Conservation (phyloP, 2,888 invertebrate species). For the Folsomia manolachei region DNA sequence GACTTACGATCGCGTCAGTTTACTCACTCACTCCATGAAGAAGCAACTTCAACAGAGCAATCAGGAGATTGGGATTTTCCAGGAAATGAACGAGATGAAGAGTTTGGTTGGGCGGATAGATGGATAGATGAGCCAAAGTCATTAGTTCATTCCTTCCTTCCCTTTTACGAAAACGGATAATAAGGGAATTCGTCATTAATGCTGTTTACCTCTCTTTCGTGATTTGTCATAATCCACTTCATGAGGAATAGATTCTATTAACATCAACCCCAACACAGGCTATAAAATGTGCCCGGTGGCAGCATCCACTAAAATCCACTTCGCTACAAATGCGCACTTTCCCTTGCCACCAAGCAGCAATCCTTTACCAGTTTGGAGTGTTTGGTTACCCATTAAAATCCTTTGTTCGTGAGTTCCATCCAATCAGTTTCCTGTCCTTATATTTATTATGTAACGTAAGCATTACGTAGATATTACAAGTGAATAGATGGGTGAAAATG, state of each 20-base stretch:
- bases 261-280: background rate
- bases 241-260: background rate
- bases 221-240: slow-evolving; percentile 14
- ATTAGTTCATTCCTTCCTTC: background rate
- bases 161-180: background rate
- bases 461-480: no score
- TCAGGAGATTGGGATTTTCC: background rate
- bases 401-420: background rate
- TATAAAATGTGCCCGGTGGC: background rate
- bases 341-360: background rate
- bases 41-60: background rate
- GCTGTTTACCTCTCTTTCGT: slow-evolving; percentile 1
- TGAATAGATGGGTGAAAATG: background rate
- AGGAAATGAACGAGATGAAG: background rate
- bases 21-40: background rate
- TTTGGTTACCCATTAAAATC: background rate
- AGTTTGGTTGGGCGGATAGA: no score
- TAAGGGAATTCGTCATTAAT: background rate
- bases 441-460: background rate
- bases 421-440: background rate
- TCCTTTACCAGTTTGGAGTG: background rate
- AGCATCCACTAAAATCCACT: no score
- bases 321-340: no score
- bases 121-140: background rate
- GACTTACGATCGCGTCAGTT: background rate